phyloP scores from a whole-genome alignment of 2,797 vertebrate species.

The Anisognathus igniventris region DNA sequence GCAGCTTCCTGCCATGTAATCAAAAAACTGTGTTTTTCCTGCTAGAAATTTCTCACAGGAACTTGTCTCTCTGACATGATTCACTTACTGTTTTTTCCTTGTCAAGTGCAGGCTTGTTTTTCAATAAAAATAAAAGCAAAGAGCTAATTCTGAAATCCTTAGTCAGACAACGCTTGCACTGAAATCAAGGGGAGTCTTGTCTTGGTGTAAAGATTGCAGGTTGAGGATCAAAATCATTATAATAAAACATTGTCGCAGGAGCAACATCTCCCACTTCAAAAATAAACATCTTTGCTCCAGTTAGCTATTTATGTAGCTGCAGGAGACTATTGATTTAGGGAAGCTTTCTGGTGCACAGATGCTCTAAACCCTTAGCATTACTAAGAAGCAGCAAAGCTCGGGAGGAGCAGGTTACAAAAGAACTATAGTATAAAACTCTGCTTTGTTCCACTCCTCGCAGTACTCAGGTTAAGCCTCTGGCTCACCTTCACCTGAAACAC shows the following conservation, averaged over 20 bases:
- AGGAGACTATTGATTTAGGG: slow-evolving; percentile 40
- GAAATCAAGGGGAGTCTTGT: slow-evolving; percentile 31
- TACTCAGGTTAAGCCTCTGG: neutral
- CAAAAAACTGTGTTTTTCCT: neutral
- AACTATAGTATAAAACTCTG: neutral
- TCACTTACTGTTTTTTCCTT: slow-evolving; percentile 36
- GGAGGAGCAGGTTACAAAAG: neutral
- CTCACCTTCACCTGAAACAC: neutral
- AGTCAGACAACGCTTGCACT: slow-evolving; percentile 10
- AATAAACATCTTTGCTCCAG: slow-evolving; percentile 50
- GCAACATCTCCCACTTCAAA: slow-evolving; percentile 40
- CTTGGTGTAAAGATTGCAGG: slow-evolving; percentile 17
- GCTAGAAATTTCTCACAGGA: slow-evolving; percentile 45
- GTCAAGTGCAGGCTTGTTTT: slow-evolving; percentile 32
- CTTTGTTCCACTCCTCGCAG: neutral
- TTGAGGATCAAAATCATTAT: slow-evolving; percentile 51
- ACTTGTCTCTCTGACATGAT: slow-evolving; percentile 33
- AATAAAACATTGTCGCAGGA: slow-evolving; percentile 44
- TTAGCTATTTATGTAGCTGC: slow-evolving; percentile 47
- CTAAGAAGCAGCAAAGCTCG: neutral
- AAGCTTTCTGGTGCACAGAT: slow-evolving; percentile 2
- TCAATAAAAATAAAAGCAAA: slow-evolving; percentile 41
- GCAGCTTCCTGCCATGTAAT: neutral
- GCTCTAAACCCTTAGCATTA: neutral
- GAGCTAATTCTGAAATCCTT: slow-evolving; percentile 51